Evolutionary conservation across 1,140 invertebrate species (phyloP).

Genomic region (Himalopsyche phryganea): DNA sequence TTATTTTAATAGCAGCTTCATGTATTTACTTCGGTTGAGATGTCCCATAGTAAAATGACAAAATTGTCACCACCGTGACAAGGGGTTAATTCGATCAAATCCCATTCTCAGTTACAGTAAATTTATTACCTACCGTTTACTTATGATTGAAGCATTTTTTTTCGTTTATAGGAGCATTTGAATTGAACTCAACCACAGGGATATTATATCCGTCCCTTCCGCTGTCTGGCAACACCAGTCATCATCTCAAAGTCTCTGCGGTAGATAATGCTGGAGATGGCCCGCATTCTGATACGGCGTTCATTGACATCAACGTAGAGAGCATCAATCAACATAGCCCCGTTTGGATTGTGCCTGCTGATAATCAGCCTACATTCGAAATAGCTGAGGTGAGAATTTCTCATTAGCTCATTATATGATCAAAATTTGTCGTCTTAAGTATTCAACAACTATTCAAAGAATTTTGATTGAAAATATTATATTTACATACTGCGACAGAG

Average conservation of each 20-base stretch:
- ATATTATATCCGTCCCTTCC: constrained; percentile 73
- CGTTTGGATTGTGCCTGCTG: constrained; percentile 73
- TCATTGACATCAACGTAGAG: constrained; percentile 72
- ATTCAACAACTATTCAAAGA: too few species aligned
- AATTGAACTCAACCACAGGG: constrained; percentile 67
- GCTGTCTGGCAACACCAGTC: constrained; percentile 59
- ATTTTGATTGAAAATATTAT: too few species aligned
- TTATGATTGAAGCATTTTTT: too few species aligned
- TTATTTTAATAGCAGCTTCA: too few species aligned
- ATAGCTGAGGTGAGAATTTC: constrained; percentile 65
- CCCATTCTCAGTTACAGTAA: too few species aligned
- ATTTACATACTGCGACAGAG: too few species aligned
- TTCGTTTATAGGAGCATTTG: constrained; percentile 59
- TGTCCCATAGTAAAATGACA: too few species aligned
- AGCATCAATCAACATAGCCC: constrained; percentile 85
- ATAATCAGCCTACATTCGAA: constrained; percentile 70
- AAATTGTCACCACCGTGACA: too few species aligned
- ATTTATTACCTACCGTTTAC: too few species aligned
- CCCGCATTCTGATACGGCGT: constrained; percentile 63
- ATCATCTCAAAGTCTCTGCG: constrained; percentile 70
- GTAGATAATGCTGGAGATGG: constrained; percentile 68
- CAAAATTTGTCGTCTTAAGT: too few species aligned
- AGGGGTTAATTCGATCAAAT: too few species aligned
- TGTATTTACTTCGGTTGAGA: too few species aligned
- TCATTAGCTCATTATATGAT: not conserved